These are phyloP conservation scores for Orthosia cruda DNA, from an alignment of 2,888 invertebrate genomes.

Conservation along the genomic window DNA sequence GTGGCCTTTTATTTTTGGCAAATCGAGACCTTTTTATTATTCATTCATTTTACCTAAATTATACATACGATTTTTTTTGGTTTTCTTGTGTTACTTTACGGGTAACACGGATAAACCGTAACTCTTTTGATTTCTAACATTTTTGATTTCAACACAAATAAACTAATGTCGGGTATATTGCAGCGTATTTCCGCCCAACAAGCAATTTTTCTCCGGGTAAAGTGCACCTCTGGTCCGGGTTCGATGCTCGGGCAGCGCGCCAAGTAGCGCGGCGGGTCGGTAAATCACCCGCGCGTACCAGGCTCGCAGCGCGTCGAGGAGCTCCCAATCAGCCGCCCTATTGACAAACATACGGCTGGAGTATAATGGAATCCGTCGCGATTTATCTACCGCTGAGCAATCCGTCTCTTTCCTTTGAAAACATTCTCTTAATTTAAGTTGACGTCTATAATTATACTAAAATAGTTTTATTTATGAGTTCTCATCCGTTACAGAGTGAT, in stretches of 20 bases:
- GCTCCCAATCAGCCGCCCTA: constrained; percentile 88
- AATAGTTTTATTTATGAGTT: constrained; percentile 53
- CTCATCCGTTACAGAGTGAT: constrained; percentile 46
- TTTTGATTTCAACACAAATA: constrained; percentile 59
- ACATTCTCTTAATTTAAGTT: constrained; percentile 75
- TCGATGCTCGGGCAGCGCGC: constrained; percentile 86
- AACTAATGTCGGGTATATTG: constrained; percentile 65
- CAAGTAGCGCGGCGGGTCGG: constrained; percentile 85
- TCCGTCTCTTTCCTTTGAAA: constrained; percentile 76
- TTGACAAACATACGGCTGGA: constrained; percentile 89
- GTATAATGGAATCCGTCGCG: constrained; percentile 86
- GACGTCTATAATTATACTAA: constrained; percentile 55
- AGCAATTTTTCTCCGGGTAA: constrained; percentile 84
- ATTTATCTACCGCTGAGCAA: constrained; percentile 78
- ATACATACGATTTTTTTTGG: not conserved
- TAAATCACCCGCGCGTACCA: constrained; percentile 83
- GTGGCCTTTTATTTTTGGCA: constrained; percentile 25
- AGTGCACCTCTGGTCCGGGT: constrained; percentile 81
- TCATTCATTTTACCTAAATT: constrained; percentile 20
- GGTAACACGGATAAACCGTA: constrained; percentile 2
- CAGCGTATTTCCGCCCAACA: constrained; percentile 71
- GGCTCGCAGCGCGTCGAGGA: constrained; percentile 83
- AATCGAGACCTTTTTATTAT: constrained; percentile 6
- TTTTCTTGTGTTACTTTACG: not conserved
- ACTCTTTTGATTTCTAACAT: constrained; percentile 23